Percentiles rank a stretch among this genome's conserved stretches.
phyloP scores from a whole-genome alignment of 2,888 invertebrate species.

The Thalpophila matura region DNA sequence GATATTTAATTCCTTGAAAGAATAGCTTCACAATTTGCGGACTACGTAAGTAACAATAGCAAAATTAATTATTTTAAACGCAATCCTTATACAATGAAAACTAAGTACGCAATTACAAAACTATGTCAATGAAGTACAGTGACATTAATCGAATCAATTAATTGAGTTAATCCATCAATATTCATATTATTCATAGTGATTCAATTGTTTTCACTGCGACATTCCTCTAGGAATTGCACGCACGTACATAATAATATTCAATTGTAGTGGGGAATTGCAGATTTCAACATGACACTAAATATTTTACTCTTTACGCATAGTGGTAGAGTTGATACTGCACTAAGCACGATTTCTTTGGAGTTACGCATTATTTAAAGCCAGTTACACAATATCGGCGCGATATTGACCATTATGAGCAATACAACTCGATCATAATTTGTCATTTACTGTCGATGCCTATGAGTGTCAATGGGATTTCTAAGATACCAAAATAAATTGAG shows the following conservation, averaged over 20 bases:
- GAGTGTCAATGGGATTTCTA: slow-evolving; percentile 37
- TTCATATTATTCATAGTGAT: slow-evolving; percentile 55
- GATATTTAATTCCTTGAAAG: background rate
- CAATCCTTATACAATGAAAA: slow-evolving; percentile 17
- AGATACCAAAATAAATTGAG: slow-evolving; percentile 43
- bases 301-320: slow-evolving; percentile 2
- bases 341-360: background rate
- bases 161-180: slow-evolving; percentile 55
- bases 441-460: slow-evolving; percentile 38
- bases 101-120: slow-evolving; percentile 30
- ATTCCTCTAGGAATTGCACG: slow-evolving; percentile 59
- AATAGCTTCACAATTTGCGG: background rate
- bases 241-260: slow-evolving; percentile 33
- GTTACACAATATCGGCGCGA: slow-evolving; percentile 36
- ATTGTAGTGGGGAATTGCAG: slow-evolving; percentile 9
- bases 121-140: slow-evolving; percentile 42
- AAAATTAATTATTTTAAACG: background rate
- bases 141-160: slow-evolving; percentile 49
- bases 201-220: slow-evolving; percentile 63
- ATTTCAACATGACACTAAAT: slow-evolving; percentile 11
- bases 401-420: slow-evolving; percentile 39
- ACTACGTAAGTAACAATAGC: slow-evolving; percentile 14
- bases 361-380: slow-evolving; percentile 40
- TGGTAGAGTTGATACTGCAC: slow-evolving; percentile 23
- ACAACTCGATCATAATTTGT: slow-evolving; percentile 52